Evolutionary conservation across 2,113 vertebrate genomes (phyloP).

Genomic region (Probosciger aterrimus): DNA sequence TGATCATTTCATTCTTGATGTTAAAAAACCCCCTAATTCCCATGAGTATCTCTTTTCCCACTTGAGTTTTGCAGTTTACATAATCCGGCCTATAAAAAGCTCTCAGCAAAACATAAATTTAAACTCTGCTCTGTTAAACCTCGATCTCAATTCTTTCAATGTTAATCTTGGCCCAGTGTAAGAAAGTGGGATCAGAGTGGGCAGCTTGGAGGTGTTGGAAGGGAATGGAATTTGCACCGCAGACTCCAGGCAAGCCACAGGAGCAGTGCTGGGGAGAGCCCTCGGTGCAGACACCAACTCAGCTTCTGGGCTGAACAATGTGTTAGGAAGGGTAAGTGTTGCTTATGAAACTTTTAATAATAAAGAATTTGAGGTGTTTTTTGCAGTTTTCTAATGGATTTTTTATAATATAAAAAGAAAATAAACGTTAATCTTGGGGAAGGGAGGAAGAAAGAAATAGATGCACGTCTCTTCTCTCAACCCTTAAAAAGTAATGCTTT

Average conservation of each 20-base stretch:
- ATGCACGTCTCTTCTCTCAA: background rate
- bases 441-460: background rate
- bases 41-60: background rate
- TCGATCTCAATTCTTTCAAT: background rate
- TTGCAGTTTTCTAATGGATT: background rate
- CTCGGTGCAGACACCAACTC: background rate
- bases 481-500: background rate
- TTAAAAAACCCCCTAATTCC: background rate
- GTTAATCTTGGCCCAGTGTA: background rate
- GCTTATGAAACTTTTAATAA: background rate
- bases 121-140: background rate
- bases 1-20: background rate
- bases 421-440: background rate
- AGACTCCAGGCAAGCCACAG: background rate
- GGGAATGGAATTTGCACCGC: background rate
- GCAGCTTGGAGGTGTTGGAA: background rate
- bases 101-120: background rate
- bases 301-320: background rate
- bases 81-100: background rate
- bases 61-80: background rate
- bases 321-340: background rate
- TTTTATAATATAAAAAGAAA: background rate
- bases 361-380: background rate
- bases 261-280: background rate
- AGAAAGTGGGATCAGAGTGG: background rate